A percentile compares a stretch with the other conserved stretches of the same genome.
Conservation (phyloP, 2,797 vertebrate genomes). For the Morus bassanus region DNA sequence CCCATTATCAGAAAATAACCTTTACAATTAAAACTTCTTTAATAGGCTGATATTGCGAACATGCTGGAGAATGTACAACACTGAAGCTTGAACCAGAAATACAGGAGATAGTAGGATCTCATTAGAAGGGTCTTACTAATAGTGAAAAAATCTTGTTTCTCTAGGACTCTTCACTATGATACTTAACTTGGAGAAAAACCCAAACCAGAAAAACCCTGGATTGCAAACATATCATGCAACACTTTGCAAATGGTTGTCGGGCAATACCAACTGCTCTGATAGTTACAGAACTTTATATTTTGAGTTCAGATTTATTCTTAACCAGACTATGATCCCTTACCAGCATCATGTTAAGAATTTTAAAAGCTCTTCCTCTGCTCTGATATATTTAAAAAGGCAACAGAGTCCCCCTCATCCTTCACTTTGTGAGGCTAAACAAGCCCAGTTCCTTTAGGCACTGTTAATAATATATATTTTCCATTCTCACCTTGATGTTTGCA, state of each 20-base stretch:
- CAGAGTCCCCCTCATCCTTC: neutral
- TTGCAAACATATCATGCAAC: neutral
- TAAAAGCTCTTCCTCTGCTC: neutral
- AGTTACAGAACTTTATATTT: neutral
- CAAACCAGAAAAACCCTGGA: neutral
- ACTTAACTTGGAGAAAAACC: neutral
- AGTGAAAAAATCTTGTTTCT: neutral
- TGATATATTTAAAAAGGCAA: neutral
- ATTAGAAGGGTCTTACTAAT: neutral
- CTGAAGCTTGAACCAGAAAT: neutral
- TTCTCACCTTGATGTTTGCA: neutral
- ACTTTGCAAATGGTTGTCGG: neutral
- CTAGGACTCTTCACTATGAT: neutral
- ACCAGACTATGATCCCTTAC: neutral
- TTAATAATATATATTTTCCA: neutral
- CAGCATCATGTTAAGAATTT: neutral
- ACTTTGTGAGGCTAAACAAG: neutral
- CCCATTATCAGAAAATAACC: neutral
- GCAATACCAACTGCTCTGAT: neutral
- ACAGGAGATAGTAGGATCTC: neutral
- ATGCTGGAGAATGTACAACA: neutral
- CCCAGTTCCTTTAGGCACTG: neutral
- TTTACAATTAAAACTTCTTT: neutral
- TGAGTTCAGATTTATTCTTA: neutral
- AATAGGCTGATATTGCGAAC: neutral